Base-by-base conservation (phyloP, 2,113 vertebrate species). In the Campylorhamphus procurvoides region DNA sequence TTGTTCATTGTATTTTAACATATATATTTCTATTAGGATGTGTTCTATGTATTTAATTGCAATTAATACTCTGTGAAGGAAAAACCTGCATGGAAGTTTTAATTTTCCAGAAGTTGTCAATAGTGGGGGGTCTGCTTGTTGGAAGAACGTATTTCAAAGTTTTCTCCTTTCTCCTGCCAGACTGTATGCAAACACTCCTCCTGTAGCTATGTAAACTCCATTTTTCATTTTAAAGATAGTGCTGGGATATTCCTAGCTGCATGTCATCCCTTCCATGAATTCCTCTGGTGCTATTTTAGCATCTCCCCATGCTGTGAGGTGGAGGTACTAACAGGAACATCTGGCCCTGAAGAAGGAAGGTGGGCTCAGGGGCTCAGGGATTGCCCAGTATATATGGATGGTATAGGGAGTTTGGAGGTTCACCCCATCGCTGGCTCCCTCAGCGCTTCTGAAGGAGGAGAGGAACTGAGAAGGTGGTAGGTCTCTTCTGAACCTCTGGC, bases 391-490 rank as follows among this genome's bases (percentile, higher is more conserved):
- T 37, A 37, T 37, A 37, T 37, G 1, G 0, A 0, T 2, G 6
- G 12, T 22, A 3, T 1, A 0, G 3, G 3, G 9, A 5, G 1
- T 31, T 44, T 0, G 0, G 37, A 27, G 3, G 27, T 31, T 72
- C 58, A 76, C 0, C 9, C 19, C 2, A 3, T 44, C 63, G 35
- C 47, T 69, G 56, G 24, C 22, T 83, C 39, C n/a, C 31, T 72
- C 52, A 37, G 16, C 9, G n/a, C 60, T 79, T 31, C 66, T 35
- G 23, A 18, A 9, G 4, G 17, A 69, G 17, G 19, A 20, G 17
- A 64, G 39, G 10, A 23, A 18, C 29, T 42, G 73, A 60, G 37
- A 35, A 56, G 27, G 29, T 9, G n/a, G 8, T 1, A 1, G 31
- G 6, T 59, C 4, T 73, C 11, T 47, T 49, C 58, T 67, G 55